These are phyloP conservation scores for Rhopalosiphum nymphaeae DNA, from an alignment of 2,888 invertebrate species.

Conservation along the genomic window DNA sequence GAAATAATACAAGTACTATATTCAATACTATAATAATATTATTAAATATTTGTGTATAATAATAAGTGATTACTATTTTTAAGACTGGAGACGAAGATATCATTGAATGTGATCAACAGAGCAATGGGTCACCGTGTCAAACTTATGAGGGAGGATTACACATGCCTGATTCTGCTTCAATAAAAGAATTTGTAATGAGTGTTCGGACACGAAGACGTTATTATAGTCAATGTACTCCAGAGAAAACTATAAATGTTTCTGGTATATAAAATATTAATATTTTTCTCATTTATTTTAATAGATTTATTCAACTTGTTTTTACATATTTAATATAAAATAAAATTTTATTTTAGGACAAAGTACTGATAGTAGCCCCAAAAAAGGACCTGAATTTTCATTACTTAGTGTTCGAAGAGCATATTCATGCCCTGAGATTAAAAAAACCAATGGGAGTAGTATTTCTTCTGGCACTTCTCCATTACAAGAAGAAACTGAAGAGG, in stretches of 20 bases:
- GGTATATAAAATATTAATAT: constrained; percentile 43
- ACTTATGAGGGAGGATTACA: constrained; percentile 74
- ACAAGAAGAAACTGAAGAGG: constrained; percentile 66
- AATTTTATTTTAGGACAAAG: constrained; percentile 66
- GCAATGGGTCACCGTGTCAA: constrained; percentile 73
- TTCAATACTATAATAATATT: not conserved
- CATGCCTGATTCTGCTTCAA: constrained; percentile 75
- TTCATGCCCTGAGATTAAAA: constrained; percentile 78
- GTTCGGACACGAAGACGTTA: constrained; percentile 74
- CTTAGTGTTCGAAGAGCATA: constrained; percentile 75
- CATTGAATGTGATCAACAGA: constrained; percentile 68
- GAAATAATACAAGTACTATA: constrained; percentile 56
- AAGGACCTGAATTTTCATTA: constrained; percentile 68
- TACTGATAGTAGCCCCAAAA: constrained; percentile 72
- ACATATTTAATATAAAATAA: not conserved
- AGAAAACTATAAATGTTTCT: constrained; percentile 36
- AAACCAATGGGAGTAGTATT: constrained; percentile 67
- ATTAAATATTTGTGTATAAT: not conserved
- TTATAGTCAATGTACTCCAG: constrained; percentile 75
- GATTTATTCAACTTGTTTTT: not conserved
- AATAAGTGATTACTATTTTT: not conserved
- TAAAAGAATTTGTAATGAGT: constrained; percentile 74
- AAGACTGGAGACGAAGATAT: constrained; percentile 68
- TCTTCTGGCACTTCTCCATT: constrained; percentile 55
- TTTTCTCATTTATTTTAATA: not conserved